Percentiles rank a stretch among this genome's conserved stretches.
Conservation (phyloP, 2,888 invertebrate species). For the Alcis repandata region DNA sequence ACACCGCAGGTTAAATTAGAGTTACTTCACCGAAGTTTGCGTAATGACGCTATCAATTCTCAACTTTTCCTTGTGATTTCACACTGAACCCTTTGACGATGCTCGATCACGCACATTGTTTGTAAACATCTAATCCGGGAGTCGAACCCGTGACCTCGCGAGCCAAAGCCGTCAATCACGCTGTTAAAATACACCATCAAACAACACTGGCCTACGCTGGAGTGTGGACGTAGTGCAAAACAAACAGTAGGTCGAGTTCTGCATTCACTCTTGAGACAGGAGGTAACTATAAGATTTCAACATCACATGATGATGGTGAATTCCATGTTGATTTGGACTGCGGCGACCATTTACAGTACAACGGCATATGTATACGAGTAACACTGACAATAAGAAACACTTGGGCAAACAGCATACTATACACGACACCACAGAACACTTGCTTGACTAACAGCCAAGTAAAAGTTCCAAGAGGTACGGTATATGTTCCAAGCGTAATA, state of each 20-base stretch:
- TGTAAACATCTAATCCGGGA: slow-evolving; percentile 38
- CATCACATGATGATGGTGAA: no score
- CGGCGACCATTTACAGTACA: no score
- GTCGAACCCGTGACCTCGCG: slow-evolving; percentile 40
- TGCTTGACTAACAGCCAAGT: no score
- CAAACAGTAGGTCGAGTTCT: slow-evolving; percentile 13
- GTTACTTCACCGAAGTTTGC: slow-evolving; percentile 1
- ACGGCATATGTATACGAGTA: no score
- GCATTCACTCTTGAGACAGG: neutral
- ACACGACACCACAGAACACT: no score
- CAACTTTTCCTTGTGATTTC: slow-evolving; percentile 17
- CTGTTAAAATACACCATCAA: slow-evolving; percentile 37
- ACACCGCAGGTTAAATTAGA: slow-evolving; percentile 7
- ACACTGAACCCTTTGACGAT: slow-evolving; percentile 20
- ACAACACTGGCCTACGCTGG: slow-evolving; percentile 28
- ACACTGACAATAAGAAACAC: no score
- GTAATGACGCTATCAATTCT: slow-evolving; percentile 9
- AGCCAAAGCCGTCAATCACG: slow-evolving; percentile 29
- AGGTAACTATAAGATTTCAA: no score
- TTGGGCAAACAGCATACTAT: no score
- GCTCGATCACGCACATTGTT: slow-evolving; percentile 26
- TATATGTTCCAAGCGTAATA: no score
- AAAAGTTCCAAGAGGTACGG: no score
- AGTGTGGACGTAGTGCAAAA: slow-evolving; percentile 20
- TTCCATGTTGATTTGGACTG: no score